Base-by-base conservation (phyloP, 2,888 invertebrate genomes). In the Dryobota labecula region DNA sequence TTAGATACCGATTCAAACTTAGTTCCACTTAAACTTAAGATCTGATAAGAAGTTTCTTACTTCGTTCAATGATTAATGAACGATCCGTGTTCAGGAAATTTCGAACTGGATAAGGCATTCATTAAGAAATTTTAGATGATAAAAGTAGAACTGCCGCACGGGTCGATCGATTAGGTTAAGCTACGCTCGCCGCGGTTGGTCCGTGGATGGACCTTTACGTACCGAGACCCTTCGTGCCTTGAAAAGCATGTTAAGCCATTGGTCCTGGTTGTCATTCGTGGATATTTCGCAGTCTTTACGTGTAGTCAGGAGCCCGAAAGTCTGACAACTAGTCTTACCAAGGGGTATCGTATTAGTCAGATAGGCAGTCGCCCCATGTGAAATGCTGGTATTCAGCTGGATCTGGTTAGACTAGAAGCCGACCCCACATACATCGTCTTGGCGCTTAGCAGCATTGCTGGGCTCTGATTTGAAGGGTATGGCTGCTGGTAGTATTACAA, bases 11-110 rank as follows among this genome's bases (percentile, higher is more conserved):
- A 54, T n/a, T 18, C 11, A 18, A 75, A 83, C 67, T 79, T 75
- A 75, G 64, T 58, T 72, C n/a, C 27, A 69, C 54, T 75, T 70
- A 47, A 79, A 81, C 69, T 83, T 79, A 7, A 6, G 36, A 79
- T 67, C 83, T 49, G 83, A 75, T 79, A 79, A 71, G 53, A 79
- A 75, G 54, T 78, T 80, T 53, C 51, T 77, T 36, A n/a, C 45
- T 65, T 9, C n/a, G 47, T 33, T 70, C 65, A 68, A 60, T 82
- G 79, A 81, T 71, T 78, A 64, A 78, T 80, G 64, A 41, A 38
- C 30, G 13, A 58, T 24, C 27, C 41, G n/a, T 58, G 74, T 60
- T 56, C 45, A 24, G 4, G 24, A 36, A 62, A 56, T 64, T 62
- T 43, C 2, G 11, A 15, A 62, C 51, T 65, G 27, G 41, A 18